A percentile compares a stretch with the other conserved stretches of the same genome.
phyloP scores from a whole-genome alignment of 2,888 invertebrate species.

The Ypsolopha scabrella region DNA sequence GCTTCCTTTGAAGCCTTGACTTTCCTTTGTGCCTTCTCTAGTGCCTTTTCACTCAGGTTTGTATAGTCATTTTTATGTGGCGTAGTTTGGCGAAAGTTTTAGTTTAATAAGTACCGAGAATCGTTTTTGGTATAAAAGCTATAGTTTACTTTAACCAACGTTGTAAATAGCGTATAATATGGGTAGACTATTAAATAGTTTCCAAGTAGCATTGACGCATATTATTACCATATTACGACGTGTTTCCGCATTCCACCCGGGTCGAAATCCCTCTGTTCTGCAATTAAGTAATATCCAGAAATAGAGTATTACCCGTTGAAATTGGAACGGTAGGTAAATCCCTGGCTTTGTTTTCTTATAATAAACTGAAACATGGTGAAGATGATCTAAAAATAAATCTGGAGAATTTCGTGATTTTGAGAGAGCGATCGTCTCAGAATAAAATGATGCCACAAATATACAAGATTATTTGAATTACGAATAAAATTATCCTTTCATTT shows the following conservation, averaged over 20 bases:
- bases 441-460: not conserved
- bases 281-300: not conserved
- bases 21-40: no score
- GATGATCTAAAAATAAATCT: not conserved
- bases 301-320: not conserved
- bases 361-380: not conserved
- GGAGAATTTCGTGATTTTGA: not conserved
- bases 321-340: not conserved
- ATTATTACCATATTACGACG: constrained; percentile 14
- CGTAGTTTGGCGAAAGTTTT: no score
- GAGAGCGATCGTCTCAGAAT: not conserved
- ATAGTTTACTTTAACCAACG: no score
- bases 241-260: constrained; percentile 52
- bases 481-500: no score
- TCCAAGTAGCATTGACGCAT: not conserved
- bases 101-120: no score
- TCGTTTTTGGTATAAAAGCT: no score
- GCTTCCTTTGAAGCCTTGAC: constrained; percentile 6
- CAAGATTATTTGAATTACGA: no score
- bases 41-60: no score
- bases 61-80: no score
- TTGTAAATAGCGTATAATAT: no score
- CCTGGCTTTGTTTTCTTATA: not conserved
- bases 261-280: constrained; percentile 21
- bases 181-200: no score